Base-by-base conservation (phyloP, 1,140 invertebrate genomes). In the Coelopa frigida region DNA sequence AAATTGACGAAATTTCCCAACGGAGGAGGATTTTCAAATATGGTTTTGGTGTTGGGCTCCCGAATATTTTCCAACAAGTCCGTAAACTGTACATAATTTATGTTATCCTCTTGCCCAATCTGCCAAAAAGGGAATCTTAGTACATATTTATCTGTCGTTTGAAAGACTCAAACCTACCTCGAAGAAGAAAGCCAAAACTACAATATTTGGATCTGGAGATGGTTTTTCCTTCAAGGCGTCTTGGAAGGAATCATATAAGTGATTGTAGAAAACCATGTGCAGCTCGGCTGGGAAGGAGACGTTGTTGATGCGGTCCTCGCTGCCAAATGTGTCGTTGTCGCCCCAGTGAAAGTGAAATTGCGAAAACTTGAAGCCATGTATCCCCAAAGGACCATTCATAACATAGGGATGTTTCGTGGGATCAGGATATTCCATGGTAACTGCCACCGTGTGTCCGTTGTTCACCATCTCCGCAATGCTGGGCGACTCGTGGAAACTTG, bases 201-300 rank as follows among this genome's bases (percentile, higher is more conserved):
- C 76, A n/a, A 94, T 69, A 1, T 89, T 90, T 57, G 89, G 81
- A 1, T 70, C 54, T n/a, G n/a, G n/a, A n/a, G n/a, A n/a, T n/a
- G n/a, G n/a, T n/a, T n/a, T n/a, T n/a, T n/a, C n/a, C 56, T 84
- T 70, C 21, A 77, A 70, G 1, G 89, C 87, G 33, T 81, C 74
- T 1, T 61, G 56, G 18, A 84, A 75, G 21, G 71, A 73, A 1
- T 70, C 71, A 57, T 89, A 93, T 11, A 75, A 72, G 33, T 76
- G 73, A 57, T 90, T 90, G 58, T 78, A 89, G 61, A 94, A 84
- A 0, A 95, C 90, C 59, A 91, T 82, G 67, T 94, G 89, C 3
- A 92, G 66, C 70, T 94, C 84, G 73, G 87, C 81, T 1, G 85
- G 79, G 59, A 77, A 84, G 55, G 80, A 77, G 24, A 69, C 70